Evolutionary conservation across 2,113 vertebrate genomes (phyloP), one percentile per base, ranked within the genome.

Genomic region (Brachypteracias leptosomus): DNA sequence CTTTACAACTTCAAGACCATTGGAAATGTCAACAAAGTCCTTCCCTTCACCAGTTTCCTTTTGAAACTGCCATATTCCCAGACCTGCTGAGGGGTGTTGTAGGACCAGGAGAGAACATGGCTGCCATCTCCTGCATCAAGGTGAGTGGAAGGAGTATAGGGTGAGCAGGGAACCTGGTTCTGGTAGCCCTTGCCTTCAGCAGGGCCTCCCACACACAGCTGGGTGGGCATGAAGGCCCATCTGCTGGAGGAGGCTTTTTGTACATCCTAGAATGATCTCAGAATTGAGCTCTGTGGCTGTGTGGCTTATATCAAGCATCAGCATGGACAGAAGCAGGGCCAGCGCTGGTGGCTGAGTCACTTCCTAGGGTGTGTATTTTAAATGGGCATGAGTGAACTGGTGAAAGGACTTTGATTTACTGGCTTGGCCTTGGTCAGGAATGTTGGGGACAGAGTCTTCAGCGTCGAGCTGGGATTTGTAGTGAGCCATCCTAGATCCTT

Each of bases 111-210:
- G 36, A 74, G 42, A 63, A 20, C 7, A 4, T 46, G 24, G 72
- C 72, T 86, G 59, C 47, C 11, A 22, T 57, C 16, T 88, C 17
- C 15, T 3, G 2, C 25, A 2, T 54, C 0, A 0, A 1, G 8
- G 36, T 57, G 31, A 82, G 54, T 28, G 16, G n/a, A 81, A 57
- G 36, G 68, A 66, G 59, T 16, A 12, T 16, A 52, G 31, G 18
- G 51, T 61, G 28, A 74, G 42, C 9, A 1, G 31, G 67, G 46
- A 54, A 57, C 31, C 46, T 7, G 6, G 63, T 76, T 79, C 44
- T 80, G 40, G 26, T 47, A 92, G 74, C 9, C 21, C 5, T 54
- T 92, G 22, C 72, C 71, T 85, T 58, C 54, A 76, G 72, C 72
- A 76, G 58, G 61, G 40, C 67, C 40, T 83, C 76, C 51, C 15